Conservation (phyloP, 1,140 invertebrate genomes). For the Ganaspis sp. region DNA sequence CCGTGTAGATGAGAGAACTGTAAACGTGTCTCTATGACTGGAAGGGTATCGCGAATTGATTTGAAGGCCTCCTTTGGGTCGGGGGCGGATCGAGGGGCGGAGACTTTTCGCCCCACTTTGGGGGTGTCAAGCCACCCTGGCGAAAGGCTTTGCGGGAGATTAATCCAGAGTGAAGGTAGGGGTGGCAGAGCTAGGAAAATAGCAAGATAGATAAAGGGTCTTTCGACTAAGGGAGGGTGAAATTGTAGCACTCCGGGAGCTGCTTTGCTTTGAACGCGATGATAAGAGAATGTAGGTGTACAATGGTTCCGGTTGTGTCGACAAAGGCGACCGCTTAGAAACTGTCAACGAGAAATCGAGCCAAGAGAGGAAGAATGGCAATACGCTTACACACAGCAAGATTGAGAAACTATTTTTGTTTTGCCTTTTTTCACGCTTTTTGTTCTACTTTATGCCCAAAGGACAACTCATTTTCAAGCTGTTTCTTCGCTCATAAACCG, state of each 20-base stretch:
- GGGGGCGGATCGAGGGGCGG: conserved; percentile 64
- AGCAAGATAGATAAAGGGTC: conserved; percentile 66
- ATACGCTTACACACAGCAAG: background rate
- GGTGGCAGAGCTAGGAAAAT: conserved; percentile 67
- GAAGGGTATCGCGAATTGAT: conserved; percentile 70
- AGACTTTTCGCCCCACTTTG: conserved; percentile 59
- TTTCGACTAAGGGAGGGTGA: conserved; percentile 43
- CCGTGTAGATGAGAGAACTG: conserved; percentile 40
- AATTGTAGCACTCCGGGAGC: conserved; percentile 51
- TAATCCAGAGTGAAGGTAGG: conserved; percentile 45
- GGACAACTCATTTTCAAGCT: background rate
- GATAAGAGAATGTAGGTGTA: conserved; percentile 31
- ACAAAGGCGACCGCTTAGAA: conserved; percentile 28
- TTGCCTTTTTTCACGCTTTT: background rate
- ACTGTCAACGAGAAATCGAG: conserved; percentile 29
- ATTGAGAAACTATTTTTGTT: conserved; percentile 25
- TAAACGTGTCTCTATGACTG: conserved; percentile 62
- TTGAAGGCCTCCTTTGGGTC: conserved; percentile 63
- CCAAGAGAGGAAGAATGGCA: conserved; percentile 2
- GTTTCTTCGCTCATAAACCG: background rate
- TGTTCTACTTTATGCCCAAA: background rate
- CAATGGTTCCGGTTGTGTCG: conserved; percentile 28
- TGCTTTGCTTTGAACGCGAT: conserved; percentile 48
- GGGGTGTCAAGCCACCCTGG: conserved; percentile 49
- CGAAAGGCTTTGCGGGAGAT: conserved; percentile 45